Evolutionary conservation across 92 coral and sea anemone genomes (phyloP).

Genomic region (Palythoa grandis): DNA sequence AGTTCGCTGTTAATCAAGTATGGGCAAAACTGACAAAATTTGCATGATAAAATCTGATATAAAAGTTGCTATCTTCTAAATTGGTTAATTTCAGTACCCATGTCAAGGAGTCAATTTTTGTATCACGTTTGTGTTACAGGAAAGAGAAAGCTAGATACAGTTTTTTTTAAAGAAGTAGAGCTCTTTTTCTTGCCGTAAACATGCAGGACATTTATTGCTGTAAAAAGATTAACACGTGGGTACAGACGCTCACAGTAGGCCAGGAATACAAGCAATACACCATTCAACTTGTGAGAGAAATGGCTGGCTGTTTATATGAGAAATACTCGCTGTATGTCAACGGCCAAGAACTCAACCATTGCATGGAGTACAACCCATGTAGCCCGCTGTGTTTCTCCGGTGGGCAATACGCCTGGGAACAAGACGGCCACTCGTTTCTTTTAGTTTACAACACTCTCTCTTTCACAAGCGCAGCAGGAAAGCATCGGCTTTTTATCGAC

Average conservation of each 20-base stretch:
- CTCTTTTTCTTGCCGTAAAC: not conserved
- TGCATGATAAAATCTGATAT: constrained; percentile 25
- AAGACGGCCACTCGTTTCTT: constrained; percentile 61
- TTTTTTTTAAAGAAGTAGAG: not conserved
- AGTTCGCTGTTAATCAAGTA: constrained; percentile 20
- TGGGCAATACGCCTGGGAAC: constrained; percentile 64
- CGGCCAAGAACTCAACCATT: constrained; percentile 55
- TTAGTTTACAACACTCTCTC: constrained; percentile 63
- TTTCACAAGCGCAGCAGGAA: constrained; percentile 51
- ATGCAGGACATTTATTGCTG: constrained; percentile 41
- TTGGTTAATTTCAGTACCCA: not conserved
- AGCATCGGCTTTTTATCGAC: constrained; percentile 64
- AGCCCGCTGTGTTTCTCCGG: constrained; percentile 75
- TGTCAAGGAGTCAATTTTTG: not conserved
- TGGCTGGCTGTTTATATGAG: constrained; percentile 60
- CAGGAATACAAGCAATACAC: constrained; percentile 58
- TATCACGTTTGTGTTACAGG: not conserved
- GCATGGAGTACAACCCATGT: constrained; percentile 56
- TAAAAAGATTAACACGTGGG: constrained; percentile 37
- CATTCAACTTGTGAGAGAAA: constrained; percentile 58
- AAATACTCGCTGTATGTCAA: constrained; percentile 62
- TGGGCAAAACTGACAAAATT: constrained; percentile 22
- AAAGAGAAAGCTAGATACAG: not conserved
- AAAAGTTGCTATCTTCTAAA: constrained; percentile 24
- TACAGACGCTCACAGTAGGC: constrained; percentile 28